These are phyloP conservation scores for Pitangus sulphuratus DNA, from an alignment of 2,797 vertebrate genomes.

Conservation along the genomic window DNA sequence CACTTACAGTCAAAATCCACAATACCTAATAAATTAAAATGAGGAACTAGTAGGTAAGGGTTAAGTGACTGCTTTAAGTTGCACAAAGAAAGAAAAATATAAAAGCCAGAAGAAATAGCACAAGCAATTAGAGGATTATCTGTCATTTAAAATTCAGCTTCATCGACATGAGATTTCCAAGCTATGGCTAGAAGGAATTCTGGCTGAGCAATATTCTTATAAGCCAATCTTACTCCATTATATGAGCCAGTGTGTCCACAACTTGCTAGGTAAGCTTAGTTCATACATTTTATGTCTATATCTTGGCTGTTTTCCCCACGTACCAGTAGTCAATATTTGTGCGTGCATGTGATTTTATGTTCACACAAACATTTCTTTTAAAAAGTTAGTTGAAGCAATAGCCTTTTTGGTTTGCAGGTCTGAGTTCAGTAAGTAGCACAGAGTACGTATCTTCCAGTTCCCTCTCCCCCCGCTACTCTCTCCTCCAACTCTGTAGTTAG, in stretches of 20 bases:
- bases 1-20: not conserved
- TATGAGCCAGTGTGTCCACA: not conserved
- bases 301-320: not conserved
- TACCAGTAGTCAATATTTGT: not conserved
- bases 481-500: not conserved
- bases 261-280: not conserved
- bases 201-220: not conserved
- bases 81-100: not conserved
- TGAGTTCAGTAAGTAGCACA: not conserved
- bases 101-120: not conserved
- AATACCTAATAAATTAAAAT: not conserved
- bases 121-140: not conserved
- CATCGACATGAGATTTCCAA: not conserved
- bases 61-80: not conserved
- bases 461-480: not conserved
- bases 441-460: not conserved
- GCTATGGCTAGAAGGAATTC: not conserved
- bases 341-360: accelerated
- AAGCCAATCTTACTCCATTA: not conserved
- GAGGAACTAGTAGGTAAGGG: not conserved
- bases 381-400: not conserved
- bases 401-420: not conserved
- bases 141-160: not conserved
- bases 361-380: not conserved
- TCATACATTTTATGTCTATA: not conserved